These are phyloP conservation scores for Eucidaris tribuloides DNA, from an alignment of 35 echinoderm and acorn worm genomes.

Conservation along the genomic window DNA sequence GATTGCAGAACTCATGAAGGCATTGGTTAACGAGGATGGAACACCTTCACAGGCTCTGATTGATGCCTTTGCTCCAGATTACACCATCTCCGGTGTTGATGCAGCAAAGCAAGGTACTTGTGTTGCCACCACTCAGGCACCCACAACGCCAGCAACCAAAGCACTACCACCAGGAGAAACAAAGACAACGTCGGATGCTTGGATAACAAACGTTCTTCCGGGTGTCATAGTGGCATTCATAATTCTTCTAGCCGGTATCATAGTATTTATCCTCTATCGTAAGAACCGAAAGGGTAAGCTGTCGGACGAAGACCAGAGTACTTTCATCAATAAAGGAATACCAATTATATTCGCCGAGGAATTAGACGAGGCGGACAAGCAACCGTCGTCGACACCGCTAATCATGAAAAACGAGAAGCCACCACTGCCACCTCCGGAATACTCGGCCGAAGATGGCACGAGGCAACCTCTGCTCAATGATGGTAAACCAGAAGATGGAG, in stretches of 20 bases:
- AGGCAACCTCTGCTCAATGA: conserved; percentile 68
- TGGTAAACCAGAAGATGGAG: conserved; percentile 63
- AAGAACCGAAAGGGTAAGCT: conserved; percentile 93
- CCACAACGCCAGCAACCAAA: conserved; percentile 17
- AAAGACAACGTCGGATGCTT: conserved; percentile 47
- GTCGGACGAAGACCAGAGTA: conserved; percentile 96
- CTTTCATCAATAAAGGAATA: conserved; percentile 98
- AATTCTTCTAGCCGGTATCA: conserved; percentile 80
- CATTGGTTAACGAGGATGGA: conserved; percentile 68
- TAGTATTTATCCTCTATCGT: conserved; percentile 84
- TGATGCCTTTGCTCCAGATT: conserved; percentile 77
- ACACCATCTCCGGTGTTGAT: conserved; percentile 71
- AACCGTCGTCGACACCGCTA: conserved; percentile 75
- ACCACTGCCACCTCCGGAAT: conserved; percentile 87
- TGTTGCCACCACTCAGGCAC: conserved; percentile 31
- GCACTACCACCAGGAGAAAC: background rate
- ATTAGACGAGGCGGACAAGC: conserved; percentile 92
- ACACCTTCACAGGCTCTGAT: conserved; percentile 70
- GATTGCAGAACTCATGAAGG: conserved; percentile 73
- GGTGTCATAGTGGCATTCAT: conserved; percentile 77
- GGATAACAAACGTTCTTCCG: conserved; percentile 77
- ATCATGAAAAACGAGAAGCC: conserved; percentile 96
- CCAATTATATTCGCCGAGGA: conserved; percentile 96
- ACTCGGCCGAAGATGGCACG: conserved; percentile 54
- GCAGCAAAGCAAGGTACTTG: conserved; percentile 62